Conservation (phyloP, 2,888 invertebrate genomes). For the Latrodectus elegans region DNA sequence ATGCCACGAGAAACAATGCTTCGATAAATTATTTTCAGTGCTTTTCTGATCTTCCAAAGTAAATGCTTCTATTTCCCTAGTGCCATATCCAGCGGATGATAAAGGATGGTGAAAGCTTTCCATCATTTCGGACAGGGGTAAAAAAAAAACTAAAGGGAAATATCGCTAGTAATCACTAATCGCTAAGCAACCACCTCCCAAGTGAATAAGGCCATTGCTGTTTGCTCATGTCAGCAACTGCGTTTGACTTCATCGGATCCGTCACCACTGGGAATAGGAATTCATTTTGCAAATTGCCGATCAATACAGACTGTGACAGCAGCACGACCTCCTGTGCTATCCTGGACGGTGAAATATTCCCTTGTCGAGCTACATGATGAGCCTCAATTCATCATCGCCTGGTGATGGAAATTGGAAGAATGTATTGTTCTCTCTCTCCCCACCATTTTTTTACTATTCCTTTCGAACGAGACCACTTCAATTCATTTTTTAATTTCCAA, state of each 20-base stretch:
- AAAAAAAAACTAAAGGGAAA: conserved; percentile 9
- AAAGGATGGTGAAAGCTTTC: conserved; percentile 25
- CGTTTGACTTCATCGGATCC: conserved; percentile 58
- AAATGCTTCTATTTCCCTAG: background rate
- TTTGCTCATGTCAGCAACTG: conserved; percentile 6
- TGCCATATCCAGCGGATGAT: conserved; percentile 21
- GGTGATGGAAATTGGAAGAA: conserved; percentile 24
- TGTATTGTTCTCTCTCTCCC: background rate
- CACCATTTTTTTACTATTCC: no score
- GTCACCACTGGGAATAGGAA: conserved; percentile 45
- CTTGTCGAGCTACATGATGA: conserved; percentile 23
- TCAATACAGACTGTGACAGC: conserved; percentile 60
- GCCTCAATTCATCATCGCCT: conserved; percentile 52
- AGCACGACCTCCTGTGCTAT: conserved; percentile 15
- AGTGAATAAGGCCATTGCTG: background rate
- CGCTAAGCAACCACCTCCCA: conserved; percentile 39
- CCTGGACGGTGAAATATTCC: conserved; percentile 23
- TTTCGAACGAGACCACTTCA: no score
- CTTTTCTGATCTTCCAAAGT: background rate
- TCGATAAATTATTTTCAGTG: conserved; percentile 1
- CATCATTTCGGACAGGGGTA: conserved; percentile 30
- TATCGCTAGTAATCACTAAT: conserved; percentile 62
- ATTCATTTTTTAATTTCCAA: no score
- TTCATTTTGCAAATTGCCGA: conserved; percentile 66
- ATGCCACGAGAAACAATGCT: background rate